Conservation (phyloP, 2,888 invertebrate genomes). For the Tipula confusa region DNA sequence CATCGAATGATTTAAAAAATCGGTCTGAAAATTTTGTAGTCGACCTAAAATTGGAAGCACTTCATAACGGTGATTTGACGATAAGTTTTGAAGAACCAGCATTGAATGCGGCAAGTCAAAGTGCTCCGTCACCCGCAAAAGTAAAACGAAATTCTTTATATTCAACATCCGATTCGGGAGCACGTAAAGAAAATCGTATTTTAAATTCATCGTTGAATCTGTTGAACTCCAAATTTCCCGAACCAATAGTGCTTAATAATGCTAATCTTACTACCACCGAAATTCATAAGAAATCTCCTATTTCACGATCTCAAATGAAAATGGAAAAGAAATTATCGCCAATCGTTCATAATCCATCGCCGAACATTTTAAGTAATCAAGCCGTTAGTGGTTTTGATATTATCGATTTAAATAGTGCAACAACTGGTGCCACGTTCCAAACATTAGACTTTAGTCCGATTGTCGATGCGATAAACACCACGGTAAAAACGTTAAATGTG, state of each 20-base stretch:
- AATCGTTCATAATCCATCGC: neutral
- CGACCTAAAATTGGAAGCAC: neutral
- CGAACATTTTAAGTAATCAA: neutral
- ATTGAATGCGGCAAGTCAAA: neutral
- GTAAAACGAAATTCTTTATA: neutral
- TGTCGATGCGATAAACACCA: neutral
- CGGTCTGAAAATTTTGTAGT: neutral
- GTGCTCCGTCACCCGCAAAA: neutral
- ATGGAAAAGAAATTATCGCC: neutral
- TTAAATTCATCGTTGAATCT: neutral
- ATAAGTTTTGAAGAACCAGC: neutral
- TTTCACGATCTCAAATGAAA: neutral
- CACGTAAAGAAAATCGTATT: neutral
- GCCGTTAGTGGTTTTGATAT: neutral
- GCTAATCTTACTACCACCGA: too few relatives aligned
- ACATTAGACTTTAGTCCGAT: neutral
- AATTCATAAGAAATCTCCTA: neutral
- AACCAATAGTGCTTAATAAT: neutral
- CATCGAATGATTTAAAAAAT: neutral
- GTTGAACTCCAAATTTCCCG: neutral
- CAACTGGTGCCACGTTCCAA: neutral
- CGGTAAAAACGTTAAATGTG: neutral
- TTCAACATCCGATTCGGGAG: neutral
- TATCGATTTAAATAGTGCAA: neutral
- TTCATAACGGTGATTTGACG: neutral